Evolutionary conservation across 2,797 vertebrate genomes (phyloP), one percentile per base, ranked within the genome.

Genomic region (Peromyscus nudipes): DNA sequence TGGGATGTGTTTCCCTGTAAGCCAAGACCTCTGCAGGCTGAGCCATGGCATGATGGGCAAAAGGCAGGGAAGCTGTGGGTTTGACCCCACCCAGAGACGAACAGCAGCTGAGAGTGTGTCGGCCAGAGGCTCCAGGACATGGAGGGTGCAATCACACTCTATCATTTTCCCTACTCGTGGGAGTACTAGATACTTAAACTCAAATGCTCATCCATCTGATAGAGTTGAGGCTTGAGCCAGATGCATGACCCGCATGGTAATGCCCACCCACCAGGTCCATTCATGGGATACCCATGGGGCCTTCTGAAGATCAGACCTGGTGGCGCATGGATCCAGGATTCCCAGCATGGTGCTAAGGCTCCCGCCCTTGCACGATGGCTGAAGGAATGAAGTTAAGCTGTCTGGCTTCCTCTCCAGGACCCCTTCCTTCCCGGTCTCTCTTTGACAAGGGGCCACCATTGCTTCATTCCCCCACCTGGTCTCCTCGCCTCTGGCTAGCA

Each of bases 111-210:
- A 69, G 83, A 49, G 6, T n/a, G 34, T 16, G 25, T 27, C 46
- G 97, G 98, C 96, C 89, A 86, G 77, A 95, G 96, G 97, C 40
- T 83, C 65, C 40, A 8, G 76, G 49, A 65, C 62, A 77, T 11
- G 27, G 60, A 79, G 43, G 67, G 52, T 16, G 37, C 11, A n/a
- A 4, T 40, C 2, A 6, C 6, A 14, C 9, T 6, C 69, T n/a
- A 23, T 17, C 52, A 19, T 57, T 57, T 60, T 23, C 7, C 4
- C 69, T 34, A 21, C 14, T n/a, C 60, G 40, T 10, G 43, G 34
- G 62, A 84, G 49, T 8, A n/a, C 40, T 27, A 40, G 14, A 6
- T 37, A 40, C 69, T 73, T 23, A 31, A 67, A 86, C 34, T 49
- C 31, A 25, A 60, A 34, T 87, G 62, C 40, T 96, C 21, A 82